phyloP scores from a whole-genome alignment of 2,113 vertebrate species.

The Hystrix cristata region DNA sequence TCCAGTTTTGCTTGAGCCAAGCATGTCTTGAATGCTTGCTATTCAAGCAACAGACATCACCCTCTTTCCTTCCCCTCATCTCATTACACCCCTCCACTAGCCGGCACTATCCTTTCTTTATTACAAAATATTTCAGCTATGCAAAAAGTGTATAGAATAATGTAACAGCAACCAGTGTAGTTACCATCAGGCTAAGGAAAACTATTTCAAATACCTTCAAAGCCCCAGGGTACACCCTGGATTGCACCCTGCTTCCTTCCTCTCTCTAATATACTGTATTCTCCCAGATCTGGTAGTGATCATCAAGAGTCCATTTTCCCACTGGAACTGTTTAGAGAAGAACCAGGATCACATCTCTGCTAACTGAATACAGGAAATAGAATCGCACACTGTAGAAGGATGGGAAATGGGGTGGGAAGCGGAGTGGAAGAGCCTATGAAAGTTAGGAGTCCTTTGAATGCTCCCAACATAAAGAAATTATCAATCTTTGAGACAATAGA shows the following conservation, averaged over 20 bases:
- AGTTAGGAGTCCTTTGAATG: not conserved
- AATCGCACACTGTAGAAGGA: not conserved
- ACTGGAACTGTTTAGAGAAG: not conserved
- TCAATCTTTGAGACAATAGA: not conserved
- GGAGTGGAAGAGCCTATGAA: not conserved
- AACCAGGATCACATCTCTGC: not conserved
- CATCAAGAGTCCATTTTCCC: not conserved
- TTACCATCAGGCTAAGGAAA: not conserved
- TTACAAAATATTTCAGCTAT: not conserved
- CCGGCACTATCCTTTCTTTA: not conserved
- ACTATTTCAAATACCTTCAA: not conserved
- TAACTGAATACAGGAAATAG: not conserved
- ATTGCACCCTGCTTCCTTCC: accelerated
- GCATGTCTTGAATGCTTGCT: accelerated
- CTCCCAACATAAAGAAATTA: not conserved
- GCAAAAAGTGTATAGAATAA: not conserved
- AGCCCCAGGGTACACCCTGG: not conserved
- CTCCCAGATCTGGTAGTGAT: not conserved
- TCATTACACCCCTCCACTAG: not conserved
- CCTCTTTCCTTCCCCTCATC: accelerated
- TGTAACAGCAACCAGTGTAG: accelerated
- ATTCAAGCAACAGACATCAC: accelerated
- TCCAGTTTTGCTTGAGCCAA: not conserved
- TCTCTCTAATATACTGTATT: not conserved
- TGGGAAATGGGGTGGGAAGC: not conserved